Conservation (phyloP, 2,888 invertebrate species). For the Chrysolina americana region DNA sequence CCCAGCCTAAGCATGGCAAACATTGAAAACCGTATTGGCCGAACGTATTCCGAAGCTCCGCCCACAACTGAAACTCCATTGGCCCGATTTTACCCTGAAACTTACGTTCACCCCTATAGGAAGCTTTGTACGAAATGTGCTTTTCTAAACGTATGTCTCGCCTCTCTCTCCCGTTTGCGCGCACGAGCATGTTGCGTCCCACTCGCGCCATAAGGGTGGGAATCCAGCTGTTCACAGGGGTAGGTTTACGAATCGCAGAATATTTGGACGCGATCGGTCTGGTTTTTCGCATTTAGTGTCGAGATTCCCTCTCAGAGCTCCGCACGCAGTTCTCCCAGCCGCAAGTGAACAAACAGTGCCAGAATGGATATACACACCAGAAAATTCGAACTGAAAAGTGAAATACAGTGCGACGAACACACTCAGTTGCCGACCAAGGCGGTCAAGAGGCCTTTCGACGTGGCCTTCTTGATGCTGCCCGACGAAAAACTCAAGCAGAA, state of each 20-base stretch:
- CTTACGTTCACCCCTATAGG: constrained; percentile 70
- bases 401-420: constrained; percentile 66
- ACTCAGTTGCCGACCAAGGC: constrained; percentile 68
- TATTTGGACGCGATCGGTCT: constrained; percentile 68
- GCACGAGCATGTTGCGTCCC: constrained; percentile 48
- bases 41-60: constrained; percentile 69
- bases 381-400: constrained; percentile 69
- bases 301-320: constrained; percentile 62
- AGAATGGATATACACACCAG: constrained; percentile 74
- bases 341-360: constrained; percentile 23
- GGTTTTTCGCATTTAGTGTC: constrained; percentile 69
- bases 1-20: constrained; percentile 45
- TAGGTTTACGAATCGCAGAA: constrained; percentile 67
- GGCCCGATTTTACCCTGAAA: constrained; percentile 68
- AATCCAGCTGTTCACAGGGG: constrained; percentile 64
- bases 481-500: constrained; percentile 84
- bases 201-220: constrained; percentile 60
- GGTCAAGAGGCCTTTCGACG: constrained; percentile 88
- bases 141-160: constrained; percentile 59
- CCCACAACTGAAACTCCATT: constrained; percentile 67
- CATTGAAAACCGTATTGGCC: constrained; percentile 71
- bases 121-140: constrained; percentile 66
- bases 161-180: constrained; percentile 50
- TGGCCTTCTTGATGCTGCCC: constrained; percentile 91
- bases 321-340: constrained; percentile 47